Evolutionary conservation across 2,888 invertebrate genomes (phyloP).

Genomic region (Sarcophaga variegata): DNA sequence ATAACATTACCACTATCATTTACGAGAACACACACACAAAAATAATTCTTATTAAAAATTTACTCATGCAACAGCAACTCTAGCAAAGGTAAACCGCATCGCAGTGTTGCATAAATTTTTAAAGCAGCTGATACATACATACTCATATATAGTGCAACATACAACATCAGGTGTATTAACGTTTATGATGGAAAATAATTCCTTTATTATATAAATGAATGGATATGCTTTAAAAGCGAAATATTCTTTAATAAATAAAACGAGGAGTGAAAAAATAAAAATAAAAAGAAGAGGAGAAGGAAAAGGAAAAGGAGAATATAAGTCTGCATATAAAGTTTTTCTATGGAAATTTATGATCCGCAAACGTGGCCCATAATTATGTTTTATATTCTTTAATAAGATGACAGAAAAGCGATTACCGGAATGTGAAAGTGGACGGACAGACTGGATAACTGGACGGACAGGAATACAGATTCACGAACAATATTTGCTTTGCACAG

Average conservation of each 20-base stretch:
- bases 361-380: conserved; percentile 42
- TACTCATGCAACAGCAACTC: not conserved
- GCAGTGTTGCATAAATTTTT: not conserved
- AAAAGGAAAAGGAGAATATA: not conserved
- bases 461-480: not conserved
- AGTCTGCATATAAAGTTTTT: conserved; percentile 1
- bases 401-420: conserved; percentile 7
- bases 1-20: not conserved
- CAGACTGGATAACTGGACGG: no score
- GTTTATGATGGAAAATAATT: not conserved
- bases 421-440: not conserved
- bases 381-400: conserved; percentile 30
- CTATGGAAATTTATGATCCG: conserved; percentile 25
- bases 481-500: conserved; percentile 2
- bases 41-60: not conserved
- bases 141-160: not conserved
- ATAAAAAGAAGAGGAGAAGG: no score
- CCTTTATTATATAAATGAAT: not conserved
- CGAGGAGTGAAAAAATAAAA: no score
- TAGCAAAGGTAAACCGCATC: not conserved
- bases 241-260: no score
- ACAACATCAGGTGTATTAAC: not conserved
- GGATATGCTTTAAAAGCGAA: not conserved
- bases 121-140: not conserved
- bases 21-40: not conserved